Evolutionary conservation across 1,140 invertebrate genomes (phyloP).

Genomic region (Drosophila guanche): DNA sequence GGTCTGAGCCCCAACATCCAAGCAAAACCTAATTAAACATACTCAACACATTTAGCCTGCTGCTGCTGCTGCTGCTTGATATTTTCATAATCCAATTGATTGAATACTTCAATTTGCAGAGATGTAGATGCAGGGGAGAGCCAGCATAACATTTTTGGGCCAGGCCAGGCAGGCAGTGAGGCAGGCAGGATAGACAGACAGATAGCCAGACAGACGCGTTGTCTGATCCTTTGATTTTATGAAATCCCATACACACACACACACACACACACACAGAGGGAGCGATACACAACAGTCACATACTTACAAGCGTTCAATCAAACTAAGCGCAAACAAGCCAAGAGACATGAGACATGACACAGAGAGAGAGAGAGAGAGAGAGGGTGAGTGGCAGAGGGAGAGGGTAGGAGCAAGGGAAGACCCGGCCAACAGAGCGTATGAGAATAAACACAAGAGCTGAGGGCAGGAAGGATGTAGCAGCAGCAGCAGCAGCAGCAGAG

Average conservation of each 20-base stretch:
- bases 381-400: not conserved
- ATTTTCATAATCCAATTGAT: too few species aligned
- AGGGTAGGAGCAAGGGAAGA: conserved; percentile 2
- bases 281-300: conserved; percentile 12
- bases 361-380: conserved; percentile 7
- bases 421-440: conserved; percentile 67
- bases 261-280: not conserved
- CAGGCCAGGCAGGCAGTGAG: too few species aligned
- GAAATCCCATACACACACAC: conserved; percentile 27
- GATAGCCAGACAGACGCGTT: conserved; percentile 37
- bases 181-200: too few species aligned
- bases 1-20: too few species aligned
- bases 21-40: conserved; percentile 9
- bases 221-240: conserved; percentile 66
- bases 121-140: too few species aligned
- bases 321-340: conserved; percentile 68
- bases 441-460: conserved; percentile 67
- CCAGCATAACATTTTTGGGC: too few species aligned
- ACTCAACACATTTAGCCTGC: not conserved
- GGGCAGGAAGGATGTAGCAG: conserved; percentile 9
- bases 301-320: conserved; percentile 62
- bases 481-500: conserved; percentile 13
- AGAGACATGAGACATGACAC: conserved; percentile 34
- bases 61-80: too few species aligned
- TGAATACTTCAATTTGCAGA: too few species aligned